Evolutionary conservation across 1,140 invertebrate species (phyloP).

Genomic region (Scaptodrosophila lebanonensis): DNA sequence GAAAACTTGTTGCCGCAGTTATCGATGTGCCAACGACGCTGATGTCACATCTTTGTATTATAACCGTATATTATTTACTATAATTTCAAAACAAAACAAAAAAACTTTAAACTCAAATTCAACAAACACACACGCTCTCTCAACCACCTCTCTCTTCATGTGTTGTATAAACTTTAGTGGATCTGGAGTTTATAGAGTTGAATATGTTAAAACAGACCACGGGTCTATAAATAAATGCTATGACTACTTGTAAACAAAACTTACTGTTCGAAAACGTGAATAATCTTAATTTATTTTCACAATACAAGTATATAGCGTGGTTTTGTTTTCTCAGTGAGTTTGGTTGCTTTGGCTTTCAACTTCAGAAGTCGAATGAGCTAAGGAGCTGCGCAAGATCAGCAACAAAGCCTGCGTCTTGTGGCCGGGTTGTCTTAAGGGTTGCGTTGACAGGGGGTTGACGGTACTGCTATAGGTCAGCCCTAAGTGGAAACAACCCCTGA

Average conservation of each 20-base stretch:
- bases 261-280: slow-evolving; percentile 1
- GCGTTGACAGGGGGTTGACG: slow-evolving; percentile 37
- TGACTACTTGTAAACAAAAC: slow-evolving; percentile 44
- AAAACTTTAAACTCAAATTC: too few relatives aligned
- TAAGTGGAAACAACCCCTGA: slow-evolving; percentile 26
- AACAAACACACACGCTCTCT: too few relatives aligned
- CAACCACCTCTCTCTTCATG: background rate
- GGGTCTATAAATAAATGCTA: slow-evolving; percentile 54
- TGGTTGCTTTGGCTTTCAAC: slow-evolving; percentile 55
- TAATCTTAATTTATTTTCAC: too few relatives aligned
- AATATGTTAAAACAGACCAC: slow-evolving; percentile 43
- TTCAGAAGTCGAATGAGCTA: slow-evolving; percentile 63
- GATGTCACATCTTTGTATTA: slow-evolving; percentile 69
- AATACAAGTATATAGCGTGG: too few relatives aligned
- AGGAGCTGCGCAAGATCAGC: slow-evolving; percentile 2
- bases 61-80: slow-evolving; percentile 47
- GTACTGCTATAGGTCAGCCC: slow-evolving; percentile 40
- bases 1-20: slow-evolving; percentile 70
- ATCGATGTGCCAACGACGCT: slow-evolving; percentile 13
- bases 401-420: slow-evolving; percentile 34
- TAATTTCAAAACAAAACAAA: slow-evolving; percentile 6
- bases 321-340: slow-evolving; percentile 2
- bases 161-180: slow-evolving; percentile 45
- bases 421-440: slow-evolving; percentile 20
- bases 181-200: slow-evolving; percentile 60